These are phyloP conservation scores for Haliclona indistincta DNA, from an alignment of 37 sponge, comb jelly and placozoan genomes.

Conservation along the genomic window DNA sequence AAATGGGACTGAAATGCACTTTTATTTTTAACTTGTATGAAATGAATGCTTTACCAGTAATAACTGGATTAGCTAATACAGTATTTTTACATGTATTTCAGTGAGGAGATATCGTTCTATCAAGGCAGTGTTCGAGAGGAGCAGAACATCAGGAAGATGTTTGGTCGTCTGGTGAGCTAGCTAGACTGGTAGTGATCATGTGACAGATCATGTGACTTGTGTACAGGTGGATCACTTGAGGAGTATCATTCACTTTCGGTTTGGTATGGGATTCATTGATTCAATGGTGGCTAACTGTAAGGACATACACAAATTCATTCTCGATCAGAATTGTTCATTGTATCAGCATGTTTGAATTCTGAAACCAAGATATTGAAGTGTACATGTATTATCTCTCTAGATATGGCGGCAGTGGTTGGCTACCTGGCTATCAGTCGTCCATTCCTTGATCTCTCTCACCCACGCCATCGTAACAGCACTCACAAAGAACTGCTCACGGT, in stretches of 20 bases:
- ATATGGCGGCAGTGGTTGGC: constrained; percentile 88
- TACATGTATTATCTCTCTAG: constrained; percentile 28
- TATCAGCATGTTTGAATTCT: background rate
- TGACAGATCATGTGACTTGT: background rate
- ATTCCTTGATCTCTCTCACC: constrained; percentile 70
- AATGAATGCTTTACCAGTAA: too few relatives aligned
- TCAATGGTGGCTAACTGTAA: constrained; percentile 88
- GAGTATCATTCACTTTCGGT: constrained; percentile 71
- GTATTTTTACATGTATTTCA: too few relatives aligned
- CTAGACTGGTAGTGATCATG: too few relatives aligned
- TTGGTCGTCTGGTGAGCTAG: constrained; percentile 72
- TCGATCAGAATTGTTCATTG: background rate
- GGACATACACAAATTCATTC: constrained; percentile 8
- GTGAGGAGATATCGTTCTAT: constrained; percentile 97
- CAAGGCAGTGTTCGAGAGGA: constrained; percentile 83
- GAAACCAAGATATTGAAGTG: background rate
- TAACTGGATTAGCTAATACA: too few relatives aligned
- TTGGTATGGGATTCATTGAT: constrained; percentile 88
- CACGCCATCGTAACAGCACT: constrained; percentile 47
- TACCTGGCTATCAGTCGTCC: constrained; percentile 84
- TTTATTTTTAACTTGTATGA: too few relatives aligned
- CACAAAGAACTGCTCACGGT: constrained; percentile 73
- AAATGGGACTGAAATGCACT: too few relatives aligned
- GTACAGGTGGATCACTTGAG: constrained; percentile 79
- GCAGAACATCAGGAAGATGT: constrained; percentile 63